Conservation (phyloP, 2,113 vertebrate species). For the Pseudolaguvia tuberculata region DNA sequence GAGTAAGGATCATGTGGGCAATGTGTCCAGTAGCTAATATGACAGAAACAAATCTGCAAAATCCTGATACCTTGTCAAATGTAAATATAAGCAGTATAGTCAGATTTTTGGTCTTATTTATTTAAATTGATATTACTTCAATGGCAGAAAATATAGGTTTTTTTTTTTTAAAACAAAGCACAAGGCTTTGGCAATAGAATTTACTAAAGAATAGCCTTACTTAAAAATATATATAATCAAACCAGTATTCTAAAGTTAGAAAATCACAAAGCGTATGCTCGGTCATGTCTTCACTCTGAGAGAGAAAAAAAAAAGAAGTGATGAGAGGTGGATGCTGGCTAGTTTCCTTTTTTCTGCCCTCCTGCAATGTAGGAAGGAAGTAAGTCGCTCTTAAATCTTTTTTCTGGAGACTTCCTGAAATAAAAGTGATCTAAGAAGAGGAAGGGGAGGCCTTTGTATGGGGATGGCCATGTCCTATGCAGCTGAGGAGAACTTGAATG, state of each 20-base stretch:
- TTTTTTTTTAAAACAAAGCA: too few species aligned
- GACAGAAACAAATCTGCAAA: neutral
- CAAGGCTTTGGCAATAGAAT: too few species aligned
- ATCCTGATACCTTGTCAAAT: neutral
- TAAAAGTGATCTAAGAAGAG: slow-evolving; percentile 42
- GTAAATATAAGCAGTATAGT: neutral
- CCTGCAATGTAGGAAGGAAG: slow-evolving; percentile 50
- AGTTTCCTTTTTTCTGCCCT: slow-evolving; percentile 38
- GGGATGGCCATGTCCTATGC: slow-evolving; percentile 60
- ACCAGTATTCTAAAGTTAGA: slow-evolving; percentile 9
- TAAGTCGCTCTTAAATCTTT: slow-evolving; percentile 42
- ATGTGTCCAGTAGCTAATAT: neutral
- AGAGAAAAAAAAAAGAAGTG: slow-evolving; percentile 9
- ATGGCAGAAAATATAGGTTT: too few species aligned
- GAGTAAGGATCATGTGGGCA: neutral
- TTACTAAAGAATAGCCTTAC: too few species aligned
- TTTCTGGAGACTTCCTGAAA: slow-evolving; percentile 58
- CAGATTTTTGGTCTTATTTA: neutral
- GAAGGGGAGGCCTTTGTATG: slow-evolving; percentile 41
- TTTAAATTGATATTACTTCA: too few species aligned
- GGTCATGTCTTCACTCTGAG: slow-evolving; percentile 12
- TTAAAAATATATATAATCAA: too few species aligned
- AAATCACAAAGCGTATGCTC: neutral
- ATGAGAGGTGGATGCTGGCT: slow-evolving; percentile 35
- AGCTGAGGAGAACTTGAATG: slow-evolving; percentile 63